phyloP scores from a whole-genome alignment of 2,888 invertebrate genomes.

The Baronia brevicornis region DNA sequence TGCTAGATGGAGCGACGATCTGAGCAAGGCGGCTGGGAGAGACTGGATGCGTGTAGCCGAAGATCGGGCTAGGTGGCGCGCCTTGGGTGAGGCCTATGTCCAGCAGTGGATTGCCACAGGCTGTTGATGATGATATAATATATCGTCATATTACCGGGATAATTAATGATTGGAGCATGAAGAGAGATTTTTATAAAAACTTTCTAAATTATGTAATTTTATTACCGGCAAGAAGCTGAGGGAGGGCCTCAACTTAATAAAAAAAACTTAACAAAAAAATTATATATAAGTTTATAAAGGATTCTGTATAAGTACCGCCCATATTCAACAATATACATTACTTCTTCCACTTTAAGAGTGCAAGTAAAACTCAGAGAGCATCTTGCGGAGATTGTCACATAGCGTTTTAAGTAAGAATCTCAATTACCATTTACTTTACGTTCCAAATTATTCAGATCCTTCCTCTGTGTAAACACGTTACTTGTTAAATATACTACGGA shows the following conservation, averaged over 20 bases:
- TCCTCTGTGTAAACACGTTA: constrained; percentile 17
- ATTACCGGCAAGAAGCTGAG: neutral
- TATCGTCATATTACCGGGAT: too few relatives aligned
- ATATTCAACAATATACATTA: constrained; percentile 31
- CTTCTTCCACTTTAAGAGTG: constrained; percentile 33
- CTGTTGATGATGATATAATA: too few relatives aligned
- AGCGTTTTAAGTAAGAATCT: constrained; percentile 59
- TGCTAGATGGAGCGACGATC: too few relatives aligned
- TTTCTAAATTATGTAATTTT: constrained; percentile 4
- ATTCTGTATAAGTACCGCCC: too few relatives aligned
- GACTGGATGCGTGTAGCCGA: too few relatives aligned
- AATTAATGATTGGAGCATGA: too few relatives aligned
- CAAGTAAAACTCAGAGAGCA: constrained; percentile 34
- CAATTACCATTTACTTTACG: constrained; percentile 40
- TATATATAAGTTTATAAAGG: constrained; percentile 10
- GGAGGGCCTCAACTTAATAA: neutral
- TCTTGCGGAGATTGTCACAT: constrained; percentile 43
- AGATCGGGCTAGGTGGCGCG: too few relatives aligned
- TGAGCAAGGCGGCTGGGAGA: too few relatives aligned
- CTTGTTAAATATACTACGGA: constrained; percentile 20
- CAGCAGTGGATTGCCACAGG: too few relatives aligned
- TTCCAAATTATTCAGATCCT: constrained; percentile 31
- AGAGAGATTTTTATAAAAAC: constrained; percentile 17
- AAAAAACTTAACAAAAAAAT: neutral
- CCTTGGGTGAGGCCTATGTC: too few relatives aligned